Evolutionary conservation across 2,888 invertebrate species (phyloP).

Genomic region (Drosophila lutescens): DNA sequence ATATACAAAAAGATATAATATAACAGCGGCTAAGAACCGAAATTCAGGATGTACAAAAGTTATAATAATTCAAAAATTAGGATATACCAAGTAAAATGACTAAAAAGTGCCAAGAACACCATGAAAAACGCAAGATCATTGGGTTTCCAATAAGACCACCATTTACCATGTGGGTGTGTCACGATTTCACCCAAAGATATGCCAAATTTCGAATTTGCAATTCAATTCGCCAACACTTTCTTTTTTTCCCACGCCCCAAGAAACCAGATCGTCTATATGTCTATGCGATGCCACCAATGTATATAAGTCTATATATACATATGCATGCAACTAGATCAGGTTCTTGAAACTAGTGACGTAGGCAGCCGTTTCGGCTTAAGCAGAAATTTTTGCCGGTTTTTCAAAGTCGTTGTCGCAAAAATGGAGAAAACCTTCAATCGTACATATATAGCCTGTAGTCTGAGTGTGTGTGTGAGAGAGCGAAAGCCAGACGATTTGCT

Average conservation of each 20-base stretch:
- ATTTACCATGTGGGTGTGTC: constrained; percentile 25
- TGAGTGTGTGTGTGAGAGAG: constrained; percentile 12
- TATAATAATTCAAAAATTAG: neutral
- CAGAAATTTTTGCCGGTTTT: constrained; percentile 29
- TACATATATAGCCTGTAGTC: neutral
- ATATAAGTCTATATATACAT: neutral
- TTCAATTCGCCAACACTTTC: constrained; percentile 64
- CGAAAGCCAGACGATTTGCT: constrained; percentile 31
- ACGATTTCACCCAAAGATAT: constrained; percentile 22
- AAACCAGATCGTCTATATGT: constrained; percentile 33
- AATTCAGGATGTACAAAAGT: neutral
- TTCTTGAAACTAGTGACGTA: constrained; percentile 53
- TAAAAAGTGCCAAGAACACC: neutral
- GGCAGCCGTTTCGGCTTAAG: constrained; percentile 59
- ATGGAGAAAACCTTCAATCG: constrained; percentile 70
- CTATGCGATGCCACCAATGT: neutral
- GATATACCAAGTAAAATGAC: neutral
- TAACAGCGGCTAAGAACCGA: neutral
- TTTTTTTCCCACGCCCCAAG: constrained; percentile 71
- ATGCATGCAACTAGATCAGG: constrained; percentile 5
- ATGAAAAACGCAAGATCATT: neutral
- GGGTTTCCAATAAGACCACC: neutral
- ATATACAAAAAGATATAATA: neutral
- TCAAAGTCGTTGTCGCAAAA: constrained; percentile 52
- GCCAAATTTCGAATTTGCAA: constrained; percentile 33